Evolutionary conservation across 2,888 invertebrate species (phyloP).

Genomic region (Isoperla grammatica): DNA sequence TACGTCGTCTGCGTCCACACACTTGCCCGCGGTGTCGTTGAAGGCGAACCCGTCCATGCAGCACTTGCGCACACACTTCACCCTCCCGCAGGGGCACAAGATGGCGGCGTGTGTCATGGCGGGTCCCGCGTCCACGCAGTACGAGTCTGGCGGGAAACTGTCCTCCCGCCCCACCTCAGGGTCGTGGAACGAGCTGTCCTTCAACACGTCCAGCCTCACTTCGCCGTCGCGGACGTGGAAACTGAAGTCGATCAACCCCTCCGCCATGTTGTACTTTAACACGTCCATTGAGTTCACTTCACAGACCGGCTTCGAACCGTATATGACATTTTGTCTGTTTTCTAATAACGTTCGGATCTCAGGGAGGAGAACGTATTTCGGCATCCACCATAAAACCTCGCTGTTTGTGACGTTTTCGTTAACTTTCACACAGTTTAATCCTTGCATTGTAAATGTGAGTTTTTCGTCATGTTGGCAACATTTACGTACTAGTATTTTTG

Average conservation of each 20-base stretch:
- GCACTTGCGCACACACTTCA: conserved; percentile 2
- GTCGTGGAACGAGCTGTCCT: not conserved
- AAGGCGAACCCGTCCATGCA: not conserved
- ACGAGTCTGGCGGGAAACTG: not conserved
- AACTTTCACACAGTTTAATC: not conserved
- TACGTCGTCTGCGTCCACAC: not conserved
- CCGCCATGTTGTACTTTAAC: not conserved
- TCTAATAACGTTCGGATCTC: not conserved
- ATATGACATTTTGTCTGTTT: not conserved
- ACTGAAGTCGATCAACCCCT: not conserved
- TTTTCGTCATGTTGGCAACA: not conserved
- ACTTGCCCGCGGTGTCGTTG: not conserved
- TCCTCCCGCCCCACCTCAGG: not conserved
- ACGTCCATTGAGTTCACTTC: conserved; percentile 1
- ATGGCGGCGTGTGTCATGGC: not conserved
- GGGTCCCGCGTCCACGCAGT: not conserved
- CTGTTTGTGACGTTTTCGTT: not conserved
- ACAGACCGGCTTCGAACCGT: not conserved
- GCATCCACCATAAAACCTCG: conserved; percentile 3
- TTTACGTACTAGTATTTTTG: not conserved
- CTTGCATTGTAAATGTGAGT: not conserved
- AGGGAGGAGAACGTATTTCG: not conserved
- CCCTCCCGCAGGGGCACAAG: not conserved
- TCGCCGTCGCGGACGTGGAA: not conserved
- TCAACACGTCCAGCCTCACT: not conserved